Evolutionary conservation across 2,797 vertebrate genomes (phyloP).

Genomic region (Parotocinclus haroldoi): DNA sequence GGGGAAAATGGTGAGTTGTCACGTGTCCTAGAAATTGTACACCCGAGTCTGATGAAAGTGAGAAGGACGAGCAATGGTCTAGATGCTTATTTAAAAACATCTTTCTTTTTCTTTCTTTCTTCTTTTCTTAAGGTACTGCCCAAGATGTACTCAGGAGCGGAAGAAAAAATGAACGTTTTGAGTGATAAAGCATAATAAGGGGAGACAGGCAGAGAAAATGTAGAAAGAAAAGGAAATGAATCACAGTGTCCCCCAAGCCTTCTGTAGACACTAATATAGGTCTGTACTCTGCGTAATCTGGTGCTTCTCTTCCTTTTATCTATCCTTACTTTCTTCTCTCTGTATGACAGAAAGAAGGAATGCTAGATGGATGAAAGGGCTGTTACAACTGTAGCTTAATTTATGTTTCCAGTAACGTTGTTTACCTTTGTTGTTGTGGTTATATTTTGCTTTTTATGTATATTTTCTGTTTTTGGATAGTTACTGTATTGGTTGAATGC

Average conservation of each 20-base stretch:
- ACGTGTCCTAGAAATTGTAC: neutral
- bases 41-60: too few relatives aligned
- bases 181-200: neutral
- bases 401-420: constrained; percentile 60
- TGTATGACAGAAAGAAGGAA: constrained; percentile 24
- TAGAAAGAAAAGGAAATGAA: constrained; percentile 28
- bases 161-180: constrained; percentile 53
- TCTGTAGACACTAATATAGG: constrained; percentile 50
- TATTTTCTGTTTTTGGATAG: constrained; percentile 20
- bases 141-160: constrained; percentile 58
- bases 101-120: neutral
- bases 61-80: too few relatives aligned
- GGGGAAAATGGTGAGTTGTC: constrained; percentile 83
- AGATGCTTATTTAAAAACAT: neutral
- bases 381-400: constrained; percentile 46
- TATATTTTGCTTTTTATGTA: constrained; percentile 28
- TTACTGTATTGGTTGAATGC: constrained; percentile 20
- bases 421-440: constrained; percentile 38
- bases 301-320: constrained; percentile 48
- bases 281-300: constrained; percentile 50
- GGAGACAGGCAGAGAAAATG: constrained; percentile 11
- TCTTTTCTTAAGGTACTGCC: constrained; percentile 57
- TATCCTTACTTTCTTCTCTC: constrained; percentile 55
- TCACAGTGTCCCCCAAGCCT: constrained; percentile 8
- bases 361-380: constrained; percentile 33